phyloP scores from a whole-genome alignment of 2,888 invertebrate genomes.

The Macaria notata region DNA sequence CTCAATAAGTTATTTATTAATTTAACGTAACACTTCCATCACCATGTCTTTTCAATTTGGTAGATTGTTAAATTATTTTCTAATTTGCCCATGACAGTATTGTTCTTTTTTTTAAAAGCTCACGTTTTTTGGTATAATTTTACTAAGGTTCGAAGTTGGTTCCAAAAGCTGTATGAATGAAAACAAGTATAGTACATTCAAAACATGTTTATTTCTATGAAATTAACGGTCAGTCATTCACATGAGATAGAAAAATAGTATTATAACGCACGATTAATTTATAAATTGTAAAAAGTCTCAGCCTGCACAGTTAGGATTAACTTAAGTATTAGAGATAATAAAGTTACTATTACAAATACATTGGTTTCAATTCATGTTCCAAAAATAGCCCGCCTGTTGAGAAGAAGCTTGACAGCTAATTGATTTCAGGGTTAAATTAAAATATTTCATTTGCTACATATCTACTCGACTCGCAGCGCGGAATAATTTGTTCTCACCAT shows the following conservation, averaged over 20 bases:
- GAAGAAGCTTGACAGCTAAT: no score
- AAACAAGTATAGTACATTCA: conserved; percentile 24
- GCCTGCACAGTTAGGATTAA: conserved; percentile 70
- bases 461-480: no score
- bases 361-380: conserved; percentile 29
- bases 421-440: no score
- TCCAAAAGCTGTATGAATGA: conserved; percentile 10
- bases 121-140: no score
- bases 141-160: no score
- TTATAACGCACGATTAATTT: conserved; percentile 47
- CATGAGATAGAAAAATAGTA: conserved; percentile 38
- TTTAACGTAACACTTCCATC: conserved; percentile 29
- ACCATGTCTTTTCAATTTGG: neutral
- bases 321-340: conserved; percentile 67
- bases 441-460: no score
- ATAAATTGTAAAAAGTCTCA: conserved; percentile 67
- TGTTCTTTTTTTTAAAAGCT: no score
- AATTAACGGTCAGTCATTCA: conserved; percentile 49
- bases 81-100: no score
- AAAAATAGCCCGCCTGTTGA: neutral
- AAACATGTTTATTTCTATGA: conserved; percentile 26
- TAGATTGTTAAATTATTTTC: no score
- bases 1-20: conserved; percentile 75
- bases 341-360: conserved; percentile 42
- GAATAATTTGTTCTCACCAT: no score